These are phyloP conservation scores for Paramuricea clavata DNA, from an alignment of 92 coral and sea anemone species.

Conservation along the genomic window DNA sequence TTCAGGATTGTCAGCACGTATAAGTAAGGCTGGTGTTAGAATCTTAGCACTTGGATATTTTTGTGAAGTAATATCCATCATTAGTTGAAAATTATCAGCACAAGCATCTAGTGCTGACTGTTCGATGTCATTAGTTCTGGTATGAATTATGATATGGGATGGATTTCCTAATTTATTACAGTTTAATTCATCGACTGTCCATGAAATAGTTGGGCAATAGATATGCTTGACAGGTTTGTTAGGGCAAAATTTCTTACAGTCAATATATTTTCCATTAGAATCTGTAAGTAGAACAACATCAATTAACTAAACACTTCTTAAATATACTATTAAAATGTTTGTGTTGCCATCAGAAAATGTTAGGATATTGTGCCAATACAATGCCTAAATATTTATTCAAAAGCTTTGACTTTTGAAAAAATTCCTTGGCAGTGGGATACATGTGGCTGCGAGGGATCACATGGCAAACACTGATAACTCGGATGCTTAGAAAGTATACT, in stretches of 20 bases:
- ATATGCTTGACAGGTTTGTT: neutral
- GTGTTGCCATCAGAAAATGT: too few relatives aligned
- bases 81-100: conserved; percentile 1
- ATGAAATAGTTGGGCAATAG: neutral
- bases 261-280: conserved; percentile 60
- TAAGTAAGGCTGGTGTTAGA: conserved; percentile 34
- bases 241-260: neutral
- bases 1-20: conserved; percentile 25
- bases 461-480: too few relatives aligned
- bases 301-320: too few relatives aligned
- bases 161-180: neutral
- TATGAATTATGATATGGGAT: neutral
- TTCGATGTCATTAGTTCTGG: neutral
- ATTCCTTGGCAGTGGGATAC: too few relatives aligned
- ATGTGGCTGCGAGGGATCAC: too few relatives aligned
- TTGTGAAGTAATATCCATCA: conserved; percentile 36
- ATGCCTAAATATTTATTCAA: too few relatives aligned
- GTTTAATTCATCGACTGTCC: neutral
- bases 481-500: too few relatives aligned
- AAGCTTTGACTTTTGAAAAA: too few relatives aligned
- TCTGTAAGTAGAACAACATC: conserved; percentile 36
- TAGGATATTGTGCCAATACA: too few relatives aligned
- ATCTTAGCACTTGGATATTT: conserved; percentile 47
- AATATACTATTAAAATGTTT: too few relatives aligned
- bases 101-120: neutral